These are phyloP conservation scores for Drosophila kanapiae DNA, from an alignment of 1,140 invertebrate genomes.

Conservation along the genomic window DNA sequence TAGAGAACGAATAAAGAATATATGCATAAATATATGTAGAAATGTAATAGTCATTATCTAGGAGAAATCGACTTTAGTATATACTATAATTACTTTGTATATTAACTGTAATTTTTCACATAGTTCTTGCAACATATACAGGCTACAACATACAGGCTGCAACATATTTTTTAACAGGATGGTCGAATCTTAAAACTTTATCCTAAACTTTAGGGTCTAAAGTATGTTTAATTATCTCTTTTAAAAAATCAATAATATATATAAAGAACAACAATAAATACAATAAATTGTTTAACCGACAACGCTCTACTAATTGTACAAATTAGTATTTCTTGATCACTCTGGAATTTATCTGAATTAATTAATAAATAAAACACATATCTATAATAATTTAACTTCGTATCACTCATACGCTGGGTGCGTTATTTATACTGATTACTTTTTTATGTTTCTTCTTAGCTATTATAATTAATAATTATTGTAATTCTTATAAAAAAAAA, in stretches of 20 bases:
- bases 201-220: not conserved
- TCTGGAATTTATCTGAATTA: no score
- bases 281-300: not conserved
- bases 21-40: no score
- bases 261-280: no score
- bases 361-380: no score
- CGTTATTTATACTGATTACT: not conserved
- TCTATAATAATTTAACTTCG: not conserved
- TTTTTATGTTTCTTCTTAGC: not conserved
- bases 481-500: not conserved
- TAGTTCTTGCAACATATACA: no score
- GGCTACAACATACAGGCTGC: not conserved
- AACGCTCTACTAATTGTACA: not conserved
- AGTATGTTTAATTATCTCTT: no score
- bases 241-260: no score
- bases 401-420: slow-evolving; percentile 4
- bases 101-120: no score
- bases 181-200: no score
- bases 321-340: not conserved
- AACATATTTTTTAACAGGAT: not conserved
- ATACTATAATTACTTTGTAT: no score
- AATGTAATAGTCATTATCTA: not conserved
- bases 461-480: not conserved
- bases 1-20: not conserved
- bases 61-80: no score